phyloP scores from a whole-genome alignment of 2,888 invertebrate species.

The Diarsia dahlii region DNA sequence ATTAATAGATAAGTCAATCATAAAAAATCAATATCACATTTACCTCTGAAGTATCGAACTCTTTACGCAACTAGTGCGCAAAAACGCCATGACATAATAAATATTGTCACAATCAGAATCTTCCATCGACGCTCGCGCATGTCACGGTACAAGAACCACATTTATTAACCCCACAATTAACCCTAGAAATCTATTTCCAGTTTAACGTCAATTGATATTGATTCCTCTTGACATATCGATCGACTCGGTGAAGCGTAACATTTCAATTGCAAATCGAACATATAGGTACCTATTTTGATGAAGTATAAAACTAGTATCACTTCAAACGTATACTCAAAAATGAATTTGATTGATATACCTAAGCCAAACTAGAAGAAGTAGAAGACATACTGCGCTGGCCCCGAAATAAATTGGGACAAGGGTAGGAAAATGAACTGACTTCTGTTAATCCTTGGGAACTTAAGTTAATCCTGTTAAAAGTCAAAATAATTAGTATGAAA shows the following conservation, averaged over 20 bases:
- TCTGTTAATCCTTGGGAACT: no score
- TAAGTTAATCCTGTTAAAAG: neutral
- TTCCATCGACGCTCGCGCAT: conserved; percentile 43
- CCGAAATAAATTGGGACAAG: no score
- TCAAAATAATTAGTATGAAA: neutral
- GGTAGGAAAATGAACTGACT: no score
- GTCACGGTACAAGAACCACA: conserved; percentile 45
- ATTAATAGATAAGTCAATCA: neutral
- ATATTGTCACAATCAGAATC: conserved; percentile 39
- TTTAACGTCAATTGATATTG: conserved; percentile 58
- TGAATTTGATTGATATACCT: neutral
- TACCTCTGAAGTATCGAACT: neutral
- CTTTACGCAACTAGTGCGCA: neutral
- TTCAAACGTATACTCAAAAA: neutral
- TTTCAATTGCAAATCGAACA: conserved; percentile 46
- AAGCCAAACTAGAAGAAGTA: no score
- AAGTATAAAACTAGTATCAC: neutral
- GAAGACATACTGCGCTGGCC: no score
- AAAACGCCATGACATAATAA: conserved; percentile 10
- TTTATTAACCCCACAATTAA: conserved; percentile 59
- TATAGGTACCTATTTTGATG: neutral
- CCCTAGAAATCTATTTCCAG: conserved; percentile 57
- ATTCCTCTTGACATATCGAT: conserved; percentile 55
- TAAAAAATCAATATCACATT: neutral
- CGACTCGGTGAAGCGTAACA: conserved; percentile 32